These are phyloP conservation scores for Lasioglossum figueresi DNA, from an alignment of 2,888 invertebrate species.

Conservation along the genomic window DNA sequence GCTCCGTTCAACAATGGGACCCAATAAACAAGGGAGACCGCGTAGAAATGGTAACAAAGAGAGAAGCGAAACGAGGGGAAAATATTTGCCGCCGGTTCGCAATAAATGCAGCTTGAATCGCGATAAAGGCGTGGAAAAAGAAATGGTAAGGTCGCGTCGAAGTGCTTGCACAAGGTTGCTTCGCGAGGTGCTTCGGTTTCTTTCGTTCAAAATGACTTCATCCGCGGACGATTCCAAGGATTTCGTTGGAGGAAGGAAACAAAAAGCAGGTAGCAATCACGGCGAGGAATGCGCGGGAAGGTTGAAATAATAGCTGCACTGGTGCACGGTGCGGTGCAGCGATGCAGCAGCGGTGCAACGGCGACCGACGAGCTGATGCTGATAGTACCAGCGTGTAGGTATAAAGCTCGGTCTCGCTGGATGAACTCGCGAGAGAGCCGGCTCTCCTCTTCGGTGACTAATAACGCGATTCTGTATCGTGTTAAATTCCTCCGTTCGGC, in stretches of 20 bases:
- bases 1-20: not conserved
- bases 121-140: not conserved
- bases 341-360: conserved; percentile 5
- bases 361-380: not conserved
- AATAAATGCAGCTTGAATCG: not conserved
- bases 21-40: not conserved
- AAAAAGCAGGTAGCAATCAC: conserved; percentile 69
- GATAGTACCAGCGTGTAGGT: conserved; percentile 6
- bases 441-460: conserved; percentile 32
- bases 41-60: not conserved
- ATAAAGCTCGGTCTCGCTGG: conserved; percentile 24
- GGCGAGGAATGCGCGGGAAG: conserved; percentile 65
- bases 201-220: conserved; percentile 67
- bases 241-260: conserved; percentile 63
- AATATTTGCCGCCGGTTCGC: not conserved
- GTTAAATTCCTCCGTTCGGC: conserved; percentile 54
- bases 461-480: conserved; percentile 47
- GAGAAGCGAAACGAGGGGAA: not conserved
- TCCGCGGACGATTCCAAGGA: conserved; percentile 69
- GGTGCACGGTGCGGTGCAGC: conserved; percentile 15
- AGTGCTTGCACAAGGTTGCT: conserved; percentile 11
- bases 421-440: conserved; percentile 22
- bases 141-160: conserved; percentile 5
- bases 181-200: conserved; percentile 36
- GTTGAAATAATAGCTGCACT: conserved; percentile 65